phyloP scores from a whole-genome alignment of 2,797 vertebrate species.

The Bovichtus diacanthus region DNA sequence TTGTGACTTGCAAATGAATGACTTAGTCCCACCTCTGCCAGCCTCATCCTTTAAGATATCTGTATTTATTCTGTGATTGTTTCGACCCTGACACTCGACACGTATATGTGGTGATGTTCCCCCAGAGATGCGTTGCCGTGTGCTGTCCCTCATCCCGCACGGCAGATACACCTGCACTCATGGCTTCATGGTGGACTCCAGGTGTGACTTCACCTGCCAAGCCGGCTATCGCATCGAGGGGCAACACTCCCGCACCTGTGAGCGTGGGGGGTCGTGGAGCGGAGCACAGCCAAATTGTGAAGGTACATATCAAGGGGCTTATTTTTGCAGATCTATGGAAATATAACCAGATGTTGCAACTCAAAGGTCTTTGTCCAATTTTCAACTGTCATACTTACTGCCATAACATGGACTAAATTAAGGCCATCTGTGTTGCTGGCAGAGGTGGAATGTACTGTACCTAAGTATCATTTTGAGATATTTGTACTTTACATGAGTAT shows the following conservation, averaged over 20 bases:
- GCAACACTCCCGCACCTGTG: slow-evolving; percentile 89
- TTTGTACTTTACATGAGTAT: too few relatives aligned
- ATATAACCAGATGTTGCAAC: neutral
- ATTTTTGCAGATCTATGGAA: neutral
- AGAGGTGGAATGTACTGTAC: too few relatives aligned
- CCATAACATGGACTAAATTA: slow-evolving; percentile 14
- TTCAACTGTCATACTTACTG: neutral
- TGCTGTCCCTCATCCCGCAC: slow-evolving; percentile 86
- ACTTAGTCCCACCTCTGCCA: neutral
- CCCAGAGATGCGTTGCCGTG: slow-evolving; percentile 90
- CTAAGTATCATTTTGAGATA: too few relatives aligned
- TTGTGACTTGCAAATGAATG: neutral
- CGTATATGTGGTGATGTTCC: slow-evolving; percentile 8
- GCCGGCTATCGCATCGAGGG: slow-evolving; percentile 92
- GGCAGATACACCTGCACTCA: slow-evolving; percentile 92
- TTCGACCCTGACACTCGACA: neutral
- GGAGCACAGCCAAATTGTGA: slow-evolving; percentile 90
- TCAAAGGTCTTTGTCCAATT: neutral
- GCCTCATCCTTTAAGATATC: neutral
- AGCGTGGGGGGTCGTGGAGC: slow-evolving; percentile 89
- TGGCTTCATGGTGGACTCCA: slow-evolving; percentile 90
- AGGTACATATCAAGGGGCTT: slow-evolving; percentile 82
- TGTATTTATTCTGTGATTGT: neutral
- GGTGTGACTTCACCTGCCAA: slow-evolving; percentile 91
- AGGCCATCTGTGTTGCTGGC: slow-evolving; percentile 36